Evolutionary conservation across 1,140 invertebrate genomes (phyloP).

Genomic region (Odontomachus brunneus): DNA sequence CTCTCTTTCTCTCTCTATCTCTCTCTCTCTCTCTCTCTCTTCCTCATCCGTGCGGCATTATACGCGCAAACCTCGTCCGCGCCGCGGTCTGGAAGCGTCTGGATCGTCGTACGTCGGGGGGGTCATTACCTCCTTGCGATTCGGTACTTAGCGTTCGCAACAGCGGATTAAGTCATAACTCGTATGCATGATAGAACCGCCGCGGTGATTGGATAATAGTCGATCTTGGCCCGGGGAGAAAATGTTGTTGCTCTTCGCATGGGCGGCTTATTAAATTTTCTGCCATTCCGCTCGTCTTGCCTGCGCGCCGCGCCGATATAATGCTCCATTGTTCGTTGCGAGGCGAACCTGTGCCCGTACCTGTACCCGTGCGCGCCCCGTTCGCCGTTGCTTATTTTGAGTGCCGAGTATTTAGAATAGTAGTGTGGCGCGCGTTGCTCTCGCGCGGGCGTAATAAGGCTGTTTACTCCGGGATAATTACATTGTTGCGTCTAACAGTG

Average conservation of each 20-base stretch:
- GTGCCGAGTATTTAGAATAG: constrained; percentile 26
- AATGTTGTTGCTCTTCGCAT: constrained; percentile 17
- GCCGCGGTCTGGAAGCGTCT: constrained; percentile 47
- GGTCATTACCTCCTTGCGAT: constrained; percentile 72
- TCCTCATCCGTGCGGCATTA: constrained; percentile 46
- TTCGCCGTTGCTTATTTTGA: constrained; percentile 40
- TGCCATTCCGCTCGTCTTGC: constrained; percentile 52
- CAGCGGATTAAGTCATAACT: constrained; percentile 82
- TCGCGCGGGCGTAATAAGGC: constrained; percentile 22
- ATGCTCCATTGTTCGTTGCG: constrained; percentile 46
- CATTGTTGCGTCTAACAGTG: constrained; percentile 5
- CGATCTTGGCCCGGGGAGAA: constrained; percentile 44
- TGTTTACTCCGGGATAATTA: constrained; percentile 43
- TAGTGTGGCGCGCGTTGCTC: neutral
- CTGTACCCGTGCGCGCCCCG: neutral
- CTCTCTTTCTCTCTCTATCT: constrained; percentile 11
- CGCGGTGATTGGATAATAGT: constrained; percentile 66
- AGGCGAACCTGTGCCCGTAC: neutral
- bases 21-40: constrained; percentile 16
- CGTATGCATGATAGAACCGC: constrained; percentile 61
- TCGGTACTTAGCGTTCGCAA: constrained; percentile 70
- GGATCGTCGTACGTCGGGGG: constrained; percentile 62
- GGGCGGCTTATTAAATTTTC: constrained; percentile 70
- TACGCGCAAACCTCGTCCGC: constrained; percentile 23
- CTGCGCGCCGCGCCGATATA: constrained; percentile 27